A percentile compares a stretch with the other conserved stretches of the same genome.
Conservation (phyloP, 2,113 vertebrate species). For the Ceyx cyanopectus region DNA sequence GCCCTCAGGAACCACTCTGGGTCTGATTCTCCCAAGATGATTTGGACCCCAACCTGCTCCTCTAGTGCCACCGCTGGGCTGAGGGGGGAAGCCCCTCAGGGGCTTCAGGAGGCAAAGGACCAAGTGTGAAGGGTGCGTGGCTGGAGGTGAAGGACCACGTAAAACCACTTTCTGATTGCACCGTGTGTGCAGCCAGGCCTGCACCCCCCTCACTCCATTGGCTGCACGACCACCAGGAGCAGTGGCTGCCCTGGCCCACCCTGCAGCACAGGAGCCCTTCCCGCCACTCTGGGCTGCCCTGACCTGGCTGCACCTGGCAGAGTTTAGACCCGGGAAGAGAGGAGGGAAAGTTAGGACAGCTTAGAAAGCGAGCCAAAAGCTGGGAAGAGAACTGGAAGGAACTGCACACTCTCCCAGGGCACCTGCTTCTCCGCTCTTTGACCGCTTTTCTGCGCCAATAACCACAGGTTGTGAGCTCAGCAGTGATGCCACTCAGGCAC, state of each 20-base stretch:
- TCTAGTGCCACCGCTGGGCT: fast-evolving
- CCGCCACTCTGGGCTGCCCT: not conserved
- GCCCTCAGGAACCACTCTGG: not conserved
- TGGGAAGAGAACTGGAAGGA: not conserved
- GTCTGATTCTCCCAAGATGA: not conserved
- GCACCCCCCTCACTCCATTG: fast-evolving
- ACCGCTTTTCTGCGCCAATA: not conserved
- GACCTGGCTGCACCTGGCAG: not conserved
- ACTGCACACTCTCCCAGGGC: not conserved
- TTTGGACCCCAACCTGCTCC: fast-evolving
- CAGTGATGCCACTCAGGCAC: not conserved
- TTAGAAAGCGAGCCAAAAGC: not conserved
- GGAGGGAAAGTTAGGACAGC: fast-evolving
- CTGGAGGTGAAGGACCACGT: fast-evolving
- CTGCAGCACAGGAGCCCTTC: not conserved
- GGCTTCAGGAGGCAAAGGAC: not conserved
- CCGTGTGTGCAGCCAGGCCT: fast-evolving
- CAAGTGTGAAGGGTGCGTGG: fast-evolving
- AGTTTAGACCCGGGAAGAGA: not conserved
- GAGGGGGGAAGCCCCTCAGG: fast-evolving
- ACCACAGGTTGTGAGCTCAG: not conserved
- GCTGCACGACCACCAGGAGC: fast-evolving
- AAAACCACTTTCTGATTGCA: not conserved
- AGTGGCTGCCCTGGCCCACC: too few species aligned
- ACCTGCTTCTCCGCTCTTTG: not conserved